Conservation (phyloP, 2,888 invertebrate species). For the Eumacrocentrus americanus region DNA sequence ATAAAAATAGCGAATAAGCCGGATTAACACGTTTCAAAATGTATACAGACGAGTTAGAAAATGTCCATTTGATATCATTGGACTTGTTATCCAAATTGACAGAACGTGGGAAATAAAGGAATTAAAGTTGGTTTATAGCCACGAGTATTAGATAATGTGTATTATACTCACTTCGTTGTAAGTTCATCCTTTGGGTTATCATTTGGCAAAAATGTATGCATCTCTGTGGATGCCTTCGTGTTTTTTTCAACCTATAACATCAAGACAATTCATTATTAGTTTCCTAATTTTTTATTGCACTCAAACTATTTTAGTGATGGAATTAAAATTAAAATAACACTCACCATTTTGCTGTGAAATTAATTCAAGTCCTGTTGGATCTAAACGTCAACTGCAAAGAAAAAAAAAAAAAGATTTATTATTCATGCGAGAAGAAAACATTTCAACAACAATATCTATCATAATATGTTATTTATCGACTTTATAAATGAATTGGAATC, state of each 20-base stretch:
- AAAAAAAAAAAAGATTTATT: not conserved
- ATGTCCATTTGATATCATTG: not conserved
- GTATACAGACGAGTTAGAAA: not conserved
- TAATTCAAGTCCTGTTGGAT: not conserved
- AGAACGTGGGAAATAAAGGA: not conserved
- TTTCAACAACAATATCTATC: not conserved
- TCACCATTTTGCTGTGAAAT: not conserved
- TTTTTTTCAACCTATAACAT: constrained; percentile 29
- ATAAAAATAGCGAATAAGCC: not conserved
- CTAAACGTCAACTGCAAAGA: constrained; percentile 44
- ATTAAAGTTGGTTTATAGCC: constrained; percentile 19
- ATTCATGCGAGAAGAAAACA: not conserved
- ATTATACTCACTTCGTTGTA: constrained; percentile 49
- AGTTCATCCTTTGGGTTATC: constrained; percentile 61
- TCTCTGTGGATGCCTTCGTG: constrained; percentile 67
- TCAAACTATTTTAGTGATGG: too few relatives aligned
- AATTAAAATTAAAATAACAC: not conserved
- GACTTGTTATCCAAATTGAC: not conserved
- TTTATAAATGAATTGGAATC: too few relatives aligned
- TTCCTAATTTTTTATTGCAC: not conserved
- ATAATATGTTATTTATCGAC: too few relatives aligned
- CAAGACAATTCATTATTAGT: not conserved
- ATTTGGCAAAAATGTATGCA: constrained; percentile 78
- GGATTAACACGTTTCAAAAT: not conserved
- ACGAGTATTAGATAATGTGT: too few relatives aligned